Percentiles rank a stretch among this genome's conserved stretches.
Conservation (phyloP, 2,888 invertebrate genomes). For the Gastrophysa polygoni region DNA sequence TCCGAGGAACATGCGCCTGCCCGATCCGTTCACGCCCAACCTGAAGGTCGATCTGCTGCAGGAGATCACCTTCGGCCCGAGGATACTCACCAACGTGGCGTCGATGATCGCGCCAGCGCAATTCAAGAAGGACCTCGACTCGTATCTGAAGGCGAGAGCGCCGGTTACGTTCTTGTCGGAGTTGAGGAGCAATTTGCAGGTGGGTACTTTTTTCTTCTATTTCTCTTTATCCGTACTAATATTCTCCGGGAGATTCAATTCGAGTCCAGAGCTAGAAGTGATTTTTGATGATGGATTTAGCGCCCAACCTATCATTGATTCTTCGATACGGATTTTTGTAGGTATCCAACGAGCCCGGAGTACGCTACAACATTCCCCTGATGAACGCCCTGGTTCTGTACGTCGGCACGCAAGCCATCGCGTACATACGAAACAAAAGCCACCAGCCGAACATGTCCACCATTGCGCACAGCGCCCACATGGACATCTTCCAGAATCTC, state of each 20-base stretch:
- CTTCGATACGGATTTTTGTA: slow-evolving; percentile 72
- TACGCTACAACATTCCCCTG: slow-evolving; percentile 88
- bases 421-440: slow-evolving; percentile 87
- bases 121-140: slow-evolving; percentile 96
- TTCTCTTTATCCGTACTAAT: too few species aligned
- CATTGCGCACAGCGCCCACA: slow-evolving; percentile 98
- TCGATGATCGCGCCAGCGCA: slow-evolving; percentile 83
- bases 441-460: slow-evolving; percentile 95
- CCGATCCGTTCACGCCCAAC: slow-evolving; percentile 98
- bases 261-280: too few species aligned
- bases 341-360: slow-evolving; percentile 85
- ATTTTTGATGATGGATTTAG: too few species aligned
- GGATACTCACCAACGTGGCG: slow-evolving; percentile 87
- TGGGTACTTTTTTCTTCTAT: too few species aligned
- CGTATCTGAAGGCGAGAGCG: slow-evolving; percentile 91
- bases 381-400: slow-evolving; percentile 98
- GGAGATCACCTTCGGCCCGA: slow-evolving; percentile 87
- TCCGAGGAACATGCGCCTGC: slow-evolving; percentile 96
- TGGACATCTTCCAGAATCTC: slow-evolving; percentile 99
- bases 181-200: slow-evolving; percentile 85
- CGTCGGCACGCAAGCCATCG: slow-evolving; percentile 96
- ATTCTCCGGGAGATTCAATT: too few species aligned
- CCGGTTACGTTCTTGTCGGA: slow-evolving; percentile 97
- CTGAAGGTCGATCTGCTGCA: slow-evolving; percentile 90
- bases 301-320: too few species aligned